Evolutionary conservation across 2,888 invertebrate genomes (phyloP).

Genomic region (Mimachlamys varia): DNA sequence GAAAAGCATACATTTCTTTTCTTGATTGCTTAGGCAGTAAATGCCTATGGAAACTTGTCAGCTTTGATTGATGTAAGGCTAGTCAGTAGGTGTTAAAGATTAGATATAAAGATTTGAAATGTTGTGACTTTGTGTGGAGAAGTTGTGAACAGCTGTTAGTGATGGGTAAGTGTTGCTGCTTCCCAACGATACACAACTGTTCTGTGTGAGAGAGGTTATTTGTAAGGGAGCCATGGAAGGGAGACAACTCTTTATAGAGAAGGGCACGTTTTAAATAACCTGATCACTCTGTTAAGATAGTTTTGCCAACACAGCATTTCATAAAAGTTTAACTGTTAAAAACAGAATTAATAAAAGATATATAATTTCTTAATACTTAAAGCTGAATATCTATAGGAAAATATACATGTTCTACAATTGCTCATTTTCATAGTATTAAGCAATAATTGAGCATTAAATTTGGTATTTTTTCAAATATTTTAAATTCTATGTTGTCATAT

Average conservation of each 20-base stretch:
- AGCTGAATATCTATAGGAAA: neutral
- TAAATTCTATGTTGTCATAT: neutral
- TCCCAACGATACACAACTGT: neutral
- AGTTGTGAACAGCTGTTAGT: neutral
- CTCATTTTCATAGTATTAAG: conserved; percentile 1
- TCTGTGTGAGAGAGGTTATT: neutral
- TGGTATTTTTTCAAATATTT: neutral
- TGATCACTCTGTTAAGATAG: too few species aligned
- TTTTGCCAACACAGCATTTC: neutral
- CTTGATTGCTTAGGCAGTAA: neutral
- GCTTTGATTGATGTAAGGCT: neutral
- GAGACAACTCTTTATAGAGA: neutral
- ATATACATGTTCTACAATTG: neutral
- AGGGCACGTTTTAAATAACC: neutral
- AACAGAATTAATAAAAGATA: neutral
- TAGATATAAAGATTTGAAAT: neutral
- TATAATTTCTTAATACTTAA: neutral
- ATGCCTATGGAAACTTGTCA: neutral
- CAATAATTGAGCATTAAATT: neutral
- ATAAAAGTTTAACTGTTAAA: neutral
- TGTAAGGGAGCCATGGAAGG: neutral
- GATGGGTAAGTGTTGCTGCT: neutral
- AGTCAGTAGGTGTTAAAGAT: neutral
- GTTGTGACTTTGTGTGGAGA: neutral
- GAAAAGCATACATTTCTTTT: neutral